Conservation (phyloP, 2,113 vertebrate genomes). For the Odobenus rosmarus region DNA sequence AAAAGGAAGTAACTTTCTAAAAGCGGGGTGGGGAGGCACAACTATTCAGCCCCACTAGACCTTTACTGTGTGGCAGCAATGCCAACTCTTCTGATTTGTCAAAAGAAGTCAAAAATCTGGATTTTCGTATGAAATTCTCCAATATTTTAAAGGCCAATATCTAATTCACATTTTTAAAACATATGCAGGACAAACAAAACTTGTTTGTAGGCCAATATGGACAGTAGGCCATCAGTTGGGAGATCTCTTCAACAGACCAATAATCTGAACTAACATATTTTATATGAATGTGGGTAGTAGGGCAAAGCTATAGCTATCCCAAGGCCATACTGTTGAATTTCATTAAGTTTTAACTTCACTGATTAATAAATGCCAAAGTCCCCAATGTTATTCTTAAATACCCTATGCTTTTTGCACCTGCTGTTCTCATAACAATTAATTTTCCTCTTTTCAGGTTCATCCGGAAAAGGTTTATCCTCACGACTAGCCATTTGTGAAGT, state of each 20-base stretch:
- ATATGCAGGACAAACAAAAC: background rate
- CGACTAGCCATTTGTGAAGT: background rate
- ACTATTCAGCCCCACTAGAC: background rate
- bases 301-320: background rate
- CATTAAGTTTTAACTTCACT: background rate
- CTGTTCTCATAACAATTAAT: background rate
- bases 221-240: background rate
- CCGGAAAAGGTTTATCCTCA: background rate
- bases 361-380: background rate
- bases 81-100: background rate
- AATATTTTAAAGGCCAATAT: background rate
- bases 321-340: background rate
- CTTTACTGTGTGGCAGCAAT: background rate
- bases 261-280: background rate
- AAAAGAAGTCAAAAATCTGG: background rate
- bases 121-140: background rate
- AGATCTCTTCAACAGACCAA: background rate
- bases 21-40: background rate
- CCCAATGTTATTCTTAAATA: background rate
- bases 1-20: background rate
- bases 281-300: background rate
- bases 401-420: background rate
- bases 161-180: background rate
- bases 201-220: background rate
- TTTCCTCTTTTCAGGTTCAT: background rate